Evolutionary conservation across 2,113 vertebrate genomes (phyloP), one percentile per base, ranked within the genome.

Genomic region (Sphaerodactylus townsendi): DNA sequence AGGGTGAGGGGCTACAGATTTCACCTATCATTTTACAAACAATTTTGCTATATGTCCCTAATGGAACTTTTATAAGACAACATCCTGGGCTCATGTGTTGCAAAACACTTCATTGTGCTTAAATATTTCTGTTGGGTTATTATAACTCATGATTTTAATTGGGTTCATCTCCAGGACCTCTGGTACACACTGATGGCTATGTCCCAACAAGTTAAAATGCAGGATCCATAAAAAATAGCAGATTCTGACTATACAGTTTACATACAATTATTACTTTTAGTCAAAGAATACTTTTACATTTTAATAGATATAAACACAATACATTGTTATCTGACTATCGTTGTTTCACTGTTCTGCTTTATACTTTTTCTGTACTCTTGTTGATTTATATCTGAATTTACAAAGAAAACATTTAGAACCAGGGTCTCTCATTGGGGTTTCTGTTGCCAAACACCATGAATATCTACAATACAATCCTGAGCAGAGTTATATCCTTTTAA

Each of bases 301-400:
- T 88, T 88, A 87, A 37, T 68, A 66, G 53, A 82, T 6, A 33
- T 23, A 39, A 15, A 74, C 50, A 46, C 8, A 75, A 84, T 73
- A 86, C 7, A 80, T 23, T 53, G 37, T 46, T 28, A 41, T 71
- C 73, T 77, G 48, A 48, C 13, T 23, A 82, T 39, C 64, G 21
- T 62, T 79, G 78, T 74, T 78, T 73, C 74, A 71, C 85, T 59
- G 3, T 0, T 82, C 86, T 88, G 2, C 69, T 13, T 10, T 59
- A 50, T 28, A 69, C 75, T 48, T 39, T 44, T 68, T 82, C 21
- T 80, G 85, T 75, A 37, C 21, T 83, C 74, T 66, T 87, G 37
- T 13, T 84, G 77, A 48, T 82, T 87, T n/a, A 89, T 53, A 10
- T 77, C n/a, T 90, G 53, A 86, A 7, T 21, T 9, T 76, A 46